These are phyloP conservation scores for Dryobates pubescens DNA, from an alignment of 2,797 vertebrate genomes.

Conservation along the genomic window DNA sequence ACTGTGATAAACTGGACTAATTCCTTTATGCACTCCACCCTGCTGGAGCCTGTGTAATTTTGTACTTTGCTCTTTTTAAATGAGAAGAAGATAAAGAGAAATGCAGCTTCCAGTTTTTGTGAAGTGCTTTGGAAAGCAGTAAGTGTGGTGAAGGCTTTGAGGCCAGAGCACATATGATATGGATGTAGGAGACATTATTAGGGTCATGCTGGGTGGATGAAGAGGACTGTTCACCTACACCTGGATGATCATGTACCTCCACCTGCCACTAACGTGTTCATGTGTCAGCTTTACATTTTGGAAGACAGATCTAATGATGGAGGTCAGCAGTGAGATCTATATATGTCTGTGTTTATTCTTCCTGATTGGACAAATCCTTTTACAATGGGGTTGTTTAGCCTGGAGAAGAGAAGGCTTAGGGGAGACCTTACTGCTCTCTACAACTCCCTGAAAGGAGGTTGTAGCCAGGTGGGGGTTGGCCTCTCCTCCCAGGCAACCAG, in stretches of 20 bases:
- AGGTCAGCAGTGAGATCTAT: too few relatives aligned
- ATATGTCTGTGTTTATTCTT: too few relatives aligned
- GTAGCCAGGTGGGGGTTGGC: too few relatives aligned
- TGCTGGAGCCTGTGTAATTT: not conserved
- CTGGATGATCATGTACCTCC: not conserved
- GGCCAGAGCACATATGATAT: not conserved
- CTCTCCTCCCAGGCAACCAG: too few relatives aligned
- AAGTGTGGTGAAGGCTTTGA: not conserved
- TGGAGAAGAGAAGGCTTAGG: too few relatives aligned
- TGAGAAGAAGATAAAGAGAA: not conserved
- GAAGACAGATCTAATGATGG: too few relatives aligned
- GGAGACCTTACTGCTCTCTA: too few relatives aligned
- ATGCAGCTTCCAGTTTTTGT: not conserved
- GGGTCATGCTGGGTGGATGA: not conserved
- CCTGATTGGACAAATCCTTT: too few relatives aligned
- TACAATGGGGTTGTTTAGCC: too few relatives aligned
- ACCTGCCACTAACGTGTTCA: not conserved
- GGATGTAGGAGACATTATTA: not conserved
- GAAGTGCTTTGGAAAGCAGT: not conserved
- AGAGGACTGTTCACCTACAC: not conserved
- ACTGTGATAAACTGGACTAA: not conserved
- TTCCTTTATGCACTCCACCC: not conserved
- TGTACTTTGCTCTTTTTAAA: not conserved
- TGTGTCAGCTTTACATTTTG: too few relatives aligned
- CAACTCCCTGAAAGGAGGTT: too few relatives aligned